These are phyloP conservation scores for Heliothis subflexa DNA, from an alignment of 1,140 invertebrate genomes.

Conservation along the genomic window DNA sequence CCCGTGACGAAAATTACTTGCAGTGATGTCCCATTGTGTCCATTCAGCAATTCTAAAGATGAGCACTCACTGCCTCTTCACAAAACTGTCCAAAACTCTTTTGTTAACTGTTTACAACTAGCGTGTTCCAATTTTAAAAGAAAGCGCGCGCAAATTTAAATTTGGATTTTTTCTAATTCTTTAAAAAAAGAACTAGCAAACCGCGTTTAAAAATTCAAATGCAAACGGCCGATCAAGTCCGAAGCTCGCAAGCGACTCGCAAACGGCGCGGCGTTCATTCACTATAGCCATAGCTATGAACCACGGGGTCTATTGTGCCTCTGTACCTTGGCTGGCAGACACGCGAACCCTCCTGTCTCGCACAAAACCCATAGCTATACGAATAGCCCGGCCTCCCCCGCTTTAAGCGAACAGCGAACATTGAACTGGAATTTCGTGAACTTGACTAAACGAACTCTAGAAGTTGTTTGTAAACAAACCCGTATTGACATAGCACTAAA, in stretches of 20 bases:
- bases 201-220: constrained; percentile 62
- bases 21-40: constrained; percentile 71
- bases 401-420: constrained; percentile 33
- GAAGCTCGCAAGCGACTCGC: constrained; percentile 80
- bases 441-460: constrained; percentile 36
- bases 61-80: constrained; percentile 64
- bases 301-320: constrained; percentile 78
- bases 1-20: constrained; percentile 72
- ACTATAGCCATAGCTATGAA: constrained; percentile 69
- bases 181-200: constrained; percentile 53
- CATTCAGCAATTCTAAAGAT: constrained; percentile 64
- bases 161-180: constrained; percentile 45
- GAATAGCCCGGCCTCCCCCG: constrained; percentile 67
- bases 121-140: background rate
- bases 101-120: constrained; percentile 31
- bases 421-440: constrained; percentile 47
- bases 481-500: constrained; percentile 26
- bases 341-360: constrained; percentile 74
- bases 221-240: constrained; percentile 79
- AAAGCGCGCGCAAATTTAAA: constrained; percentile 42
- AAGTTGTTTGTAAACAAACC: constrained; percentile 49
- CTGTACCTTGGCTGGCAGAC: constrained; percentile 72
- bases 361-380: constrained; percentile 70
- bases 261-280: constrained; percentile 61
- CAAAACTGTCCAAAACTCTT: constrained; percentile 49